Conservation (phyloP, 1,140 invertebrate species). For the Leptopilina clavipes region DNA sequence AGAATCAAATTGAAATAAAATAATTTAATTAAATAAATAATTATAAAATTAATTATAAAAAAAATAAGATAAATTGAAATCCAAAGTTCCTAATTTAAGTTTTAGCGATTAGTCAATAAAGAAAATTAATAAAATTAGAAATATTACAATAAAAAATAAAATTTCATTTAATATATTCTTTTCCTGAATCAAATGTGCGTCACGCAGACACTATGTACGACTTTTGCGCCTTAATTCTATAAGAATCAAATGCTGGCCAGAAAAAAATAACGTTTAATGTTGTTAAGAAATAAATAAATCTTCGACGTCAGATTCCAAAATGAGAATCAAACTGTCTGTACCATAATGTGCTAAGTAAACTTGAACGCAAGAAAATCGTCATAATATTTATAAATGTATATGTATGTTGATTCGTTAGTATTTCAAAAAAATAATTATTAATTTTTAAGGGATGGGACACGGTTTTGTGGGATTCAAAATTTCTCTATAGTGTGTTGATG, state of each 20-base stretch:
- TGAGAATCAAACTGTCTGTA: slow-evolving; percentile 32
- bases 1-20: no score
- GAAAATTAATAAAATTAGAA: no score
- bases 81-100: no score
- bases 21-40: no score
- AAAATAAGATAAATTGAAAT: no score
- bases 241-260: slow-evolving; percentile 30
- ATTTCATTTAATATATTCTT: background rate
- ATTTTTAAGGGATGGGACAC: slow-evolving; percentile 6
- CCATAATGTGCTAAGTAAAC: slow-evolving; percentile 24
- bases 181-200: slow-evolving; percentile 12
- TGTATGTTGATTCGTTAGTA: slow-evolving; percentile 40
- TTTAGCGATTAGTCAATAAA: no score
- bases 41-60: no score
- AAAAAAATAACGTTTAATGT: background rate
- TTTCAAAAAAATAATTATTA: slow-evolving; percentile 32
- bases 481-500: slow-evolving; percentile 11
- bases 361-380: slow-evolving; percentile 30
- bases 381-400: slow-evolving; percentile 45
- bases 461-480: slow-evolving; percentile 30
- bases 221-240: slow-evolving; percentile 12
- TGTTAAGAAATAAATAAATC: slow-evolving; percentile 6
- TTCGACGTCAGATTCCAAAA: background rate
- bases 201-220: slow-evolving; percentile 21
- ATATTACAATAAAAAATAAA: background rate